Base-by-base conservation (phyloP, 1,140 invertebrate species). In the Frieseomelitta varia region DNA sequence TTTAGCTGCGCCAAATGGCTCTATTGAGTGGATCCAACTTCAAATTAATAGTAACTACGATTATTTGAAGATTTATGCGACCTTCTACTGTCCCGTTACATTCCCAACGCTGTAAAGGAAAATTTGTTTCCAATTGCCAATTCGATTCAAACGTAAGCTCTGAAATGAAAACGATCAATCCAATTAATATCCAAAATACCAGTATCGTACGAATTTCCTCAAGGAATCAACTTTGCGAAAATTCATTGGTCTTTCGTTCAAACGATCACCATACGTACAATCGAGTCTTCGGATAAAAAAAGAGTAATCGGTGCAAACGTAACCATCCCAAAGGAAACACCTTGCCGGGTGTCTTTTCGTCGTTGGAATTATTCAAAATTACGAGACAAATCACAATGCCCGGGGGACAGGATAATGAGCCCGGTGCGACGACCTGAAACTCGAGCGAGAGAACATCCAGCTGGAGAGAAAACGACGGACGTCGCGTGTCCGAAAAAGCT, bases 401-500 rank as follows among this genome's bases (percentile, higher is more conserved):
- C 53, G 15, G 10, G n/a, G 17, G n/a, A 73, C 47, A 19, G n/a
- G 71, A 53, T 73, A 73, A 73, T 73, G 17, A 73, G 71, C 47
- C n/a, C 71, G n/a, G 71, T 53, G 47, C 47, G 47, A 53, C n/a
- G 47, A 73, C 47, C 47, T 73, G 47, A 53, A 73, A 53, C 53
- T 73, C n/a, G 53, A 30, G n/a, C n/a, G 17, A 73, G 17, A 73
- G 11, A 73, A 73, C 17, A 53, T 53, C 17, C 47, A 53, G 47
- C n/a, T 73, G 47, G 21, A 53, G 21, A 53, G 14, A 21, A 24
- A 53, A 27, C n/a, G n/a, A 0, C 47, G 71, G n/a, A 34, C 53
- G n/a, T 72, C 69, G 69, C 69, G 69, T 72, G 69, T 73, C 47
- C 8, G 12, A 27, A n/a, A 53, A 53, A 27, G 71, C 47, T 73